These are phyloP conservation scores for Camelus dromedarius DNA, from an alignment of 2,113 vertebrate genomes.

Conservation along the genomic window DNA sequence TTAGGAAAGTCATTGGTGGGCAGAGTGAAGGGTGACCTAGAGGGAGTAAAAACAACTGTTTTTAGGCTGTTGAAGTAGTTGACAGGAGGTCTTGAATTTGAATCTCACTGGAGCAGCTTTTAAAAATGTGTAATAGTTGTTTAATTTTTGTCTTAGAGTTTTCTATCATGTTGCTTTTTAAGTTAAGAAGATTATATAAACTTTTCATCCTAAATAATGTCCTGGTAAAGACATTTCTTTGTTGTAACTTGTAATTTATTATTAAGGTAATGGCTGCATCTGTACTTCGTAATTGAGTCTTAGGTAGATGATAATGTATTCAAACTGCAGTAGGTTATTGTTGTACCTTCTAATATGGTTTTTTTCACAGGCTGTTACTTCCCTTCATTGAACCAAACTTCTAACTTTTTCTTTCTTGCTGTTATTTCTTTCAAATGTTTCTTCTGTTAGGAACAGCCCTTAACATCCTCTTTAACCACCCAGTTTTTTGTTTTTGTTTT, in stretches of 20 bases:
- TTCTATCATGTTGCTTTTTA: background rate
- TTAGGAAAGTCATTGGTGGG: background rate
- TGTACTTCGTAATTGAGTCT: background rate
- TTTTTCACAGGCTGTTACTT: background rate
- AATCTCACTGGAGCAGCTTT: background rate
- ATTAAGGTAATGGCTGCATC: background rate
- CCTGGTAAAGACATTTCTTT: background rate
- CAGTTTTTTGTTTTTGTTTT: background rate
- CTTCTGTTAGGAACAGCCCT: background rate
- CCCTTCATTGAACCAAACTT: background rate
- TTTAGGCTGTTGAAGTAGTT: conserved; percentile 1
- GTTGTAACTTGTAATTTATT: conserved; percentile 18
- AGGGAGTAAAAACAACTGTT: background rate
- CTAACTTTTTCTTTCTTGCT: background rate
- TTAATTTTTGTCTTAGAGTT: conserved; percentile 40
- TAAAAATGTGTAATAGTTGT: background rate
- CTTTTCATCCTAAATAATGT: background rate
- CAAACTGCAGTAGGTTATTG: background rate
- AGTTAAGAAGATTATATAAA: background rate
- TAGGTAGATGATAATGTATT: background rate
- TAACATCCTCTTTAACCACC: background rate
- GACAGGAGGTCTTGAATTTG: background rate
- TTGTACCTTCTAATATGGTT: background rate
- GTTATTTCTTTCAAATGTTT: background rate
- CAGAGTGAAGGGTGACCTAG: background rate